Percentiles rank a stretch among this genome's conserved stretches.
These are phyloP conservation scores for Bruchidius siliquastri DNA, from an alignment of 2,888 invertebrate species.

Conservation along the genomic window DNA sequence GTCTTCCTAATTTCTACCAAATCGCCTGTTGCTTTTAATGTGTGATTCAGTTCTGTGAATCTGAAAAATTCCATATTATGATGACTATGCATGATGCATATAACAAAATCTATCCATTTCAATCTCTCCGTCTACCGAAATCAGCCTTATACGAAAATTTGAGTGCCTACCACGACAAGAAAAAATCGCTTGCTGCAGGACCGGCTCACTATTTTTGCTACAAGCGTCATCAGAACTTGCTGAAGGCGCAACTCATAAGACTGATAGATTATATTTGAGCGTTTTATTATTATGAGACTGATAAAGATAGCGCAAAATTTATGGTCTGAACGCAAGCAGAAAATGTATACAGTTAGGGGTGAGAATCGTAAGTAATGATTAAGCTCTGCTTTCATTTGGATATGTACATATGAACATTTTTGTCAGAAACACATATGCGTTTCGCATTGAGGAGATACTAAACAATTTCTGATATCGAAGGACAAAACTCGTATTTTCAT, in stretches of 20 bases:
- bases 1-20: too few species aligned
- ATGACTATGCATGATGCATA: too few species aligned
- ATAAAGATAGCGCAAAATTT: constrained; percentile 27
- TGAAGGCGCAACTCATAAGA: constrained; percentile 45
- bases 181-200: constrained; percentile 30
- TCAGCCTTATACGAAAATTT: constrained; percentile 3
- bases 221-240: constrained; percentile 35
- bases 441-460: too few species aligned
- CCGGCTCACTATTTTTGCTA: constrained; percentile 39
- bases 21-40: too few species aligned
- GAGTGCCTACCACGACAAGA: constrained; percentile 39
- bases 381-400: background rate
- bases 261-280: constrained; percentile 43
- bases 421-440: too few species aligned
- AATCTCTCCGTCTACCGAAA: background rate
- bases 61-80: too few species aligned
- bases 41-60: too few species aligned
- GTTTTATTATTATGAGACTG: constrained; percentile 33
- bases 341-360: background rate
- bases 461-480: too few species aligned
- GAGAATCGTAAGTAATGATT: background rate
- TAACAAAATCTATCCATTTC: background rate
- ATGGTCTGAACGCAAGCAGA: constrained; percentile 6
- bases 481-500: too few species aligned
- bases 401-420: too few species aligned